These are phyloP conservation scores for Porites divaricata DNA, from an alignment of 92 coral and sea anemone species.

Conservation along the genomic window DNA sequence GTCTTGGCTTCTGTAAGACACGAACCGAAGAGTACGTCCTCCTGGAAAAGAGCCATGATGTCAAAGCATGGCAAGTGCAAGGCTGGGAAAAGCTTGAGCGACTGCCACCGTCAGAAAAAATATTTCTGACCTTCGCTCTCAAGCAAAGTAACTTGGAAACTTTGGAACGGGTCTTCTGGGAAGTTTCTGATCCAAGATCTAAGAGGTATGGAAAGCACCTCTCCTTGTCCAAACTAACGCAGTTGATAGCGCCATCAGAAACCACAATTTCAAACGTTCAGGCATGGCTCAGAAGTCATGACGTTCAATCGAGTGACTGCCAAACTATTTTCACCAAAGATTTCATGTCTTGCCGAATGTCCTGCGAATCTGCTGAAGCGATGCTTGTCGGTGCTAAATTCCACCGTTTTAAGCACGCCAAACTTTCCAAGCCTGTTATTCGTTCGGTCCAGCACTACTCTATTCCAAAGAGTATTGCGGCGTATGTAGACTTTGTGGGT, in stretches of 20 bases:
- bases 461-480: conserved; percentile 76
- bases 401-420: conserved; percentile 74
- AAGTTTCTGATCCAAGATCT: conserved; percentile 88
- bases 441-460: conserved; percentile 80
- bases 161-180: conserved; percentile 85
- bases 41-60: conserved; percentile 86
- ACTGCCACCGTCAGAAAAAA: conserved; percentile 58
- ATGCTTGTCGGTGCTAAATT: conserved; percentile 85
- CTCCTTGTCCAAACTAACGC: conserved; percentile 60
- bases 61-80: conserved; percentile 75
- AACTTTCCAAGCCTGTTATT: conserved; percentile 65
- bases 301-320: conserved; percentile 69
- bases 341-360: conserved; percentile 81
- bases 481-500: conserved; percentile 93
- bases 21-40: conserved; percentile 9
- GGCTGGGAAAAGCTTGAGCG: conserved; percentile 84
- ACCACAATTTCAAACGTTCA: conserved; percentile 63
- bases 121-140: conserved; percentile 92
- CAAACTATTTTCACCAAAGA: conserved; percentile 70
- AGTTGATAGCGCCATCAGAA: conserved; percentile 75
- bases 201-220: conserved; percentile 80
- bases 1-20: neutral
- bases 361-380: conserved; percentile 74
- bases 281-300: conserved; percentile 70
- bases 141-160: conserved; percentile 85